phyloP scores from a whole-genome alignment of 2,797 vertebrate genomes.

The Hippopotamyrus pictus region DNA sequence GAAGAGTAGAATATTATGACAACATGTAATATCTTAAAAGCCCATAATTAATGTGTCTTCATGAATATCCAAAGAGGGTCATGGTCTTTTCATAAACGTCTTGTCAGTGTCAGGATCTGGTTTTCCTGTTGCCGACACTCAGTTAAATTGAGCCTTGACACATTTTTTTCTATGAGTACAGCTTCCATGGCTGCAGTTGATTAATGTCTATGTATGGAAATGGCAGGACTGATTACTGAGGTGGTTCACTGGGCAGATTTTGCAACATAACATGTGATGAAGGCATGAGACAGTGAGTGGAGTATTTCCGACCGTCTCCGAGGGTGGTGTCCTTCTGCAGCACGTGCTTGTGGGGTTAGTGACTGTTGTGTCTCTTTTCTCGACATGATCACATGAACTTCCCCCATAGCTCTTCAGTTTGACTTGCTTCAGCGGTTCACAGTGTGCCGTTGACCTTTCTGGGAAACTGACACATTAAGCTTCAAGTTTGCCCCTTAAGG shows the following conservation, averaged over 20 bases:
- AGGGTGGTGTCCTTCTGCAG: neutral
- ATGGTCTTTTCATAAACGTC: neutral
- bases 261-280: neutral
- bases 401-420: conserved; percentile 39
- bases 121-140: neutral
- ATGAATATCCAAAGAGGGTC: neutral
- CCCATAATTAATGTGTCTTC: neutral
- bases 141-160: neutral
- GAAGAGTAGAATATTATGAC: neutral
- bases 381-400: conserved; percentile 42
- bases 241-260: neutral
- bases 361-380: conserved; percentile 24
- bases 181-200: neutral
- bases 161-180: neutral
- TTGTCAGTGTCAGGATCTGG: neutral
- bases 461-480: neutral
- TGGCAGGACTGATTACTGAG: neutral
- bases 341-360: neutral
- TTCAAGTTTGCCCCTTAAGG: neutral
- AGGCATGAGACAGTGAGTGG: neutral
- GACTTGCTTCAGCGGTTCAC: conserved; percentile 21
- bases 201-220: neutral
- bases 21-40: neutral
- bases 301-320: neutral
- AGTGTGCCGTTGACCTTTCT: conserved; percentile 5